Conservation (phyloP, 2,888 invertebrate genomes). For the Drymonia ruficornis region DNA sequence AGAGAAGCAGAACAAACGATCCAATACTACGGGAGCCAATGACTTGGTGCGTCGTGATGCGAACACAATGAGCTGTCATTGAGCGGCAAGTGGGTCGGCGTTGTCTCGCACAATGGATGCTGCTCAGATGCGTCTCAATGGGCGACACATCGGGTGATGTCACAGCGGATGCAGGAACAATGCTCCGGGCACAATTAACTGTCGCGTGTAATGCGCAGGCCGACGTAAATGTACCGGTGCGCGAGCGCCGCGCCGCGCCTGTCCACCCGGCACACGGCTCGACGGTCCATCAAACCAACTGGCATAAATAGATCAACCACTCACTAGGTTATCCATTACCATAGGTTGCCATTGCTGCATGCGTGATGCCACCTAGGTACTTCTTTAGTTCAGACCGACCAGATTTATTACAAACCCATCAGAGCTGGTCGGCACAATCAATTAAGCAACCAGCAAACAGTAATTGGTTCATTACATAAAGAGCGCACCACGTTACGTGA, state of each 20-base stretch:
- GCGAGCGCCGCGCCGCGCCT: too few species aligned
- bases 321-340: background rate
- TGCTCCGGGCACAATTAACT: constrained; percentile 59
- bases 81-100: constrained; percentile 57
- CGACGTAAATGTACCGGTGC: constrained; percentile 27
- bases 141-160: constrained; percentile 49
- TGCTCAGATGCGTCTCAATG: constrained; percentile 52
- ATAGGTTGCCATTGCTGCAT: background rate
- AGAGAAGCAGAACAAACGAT: constrained; percentile 19
- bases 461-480: constrained; percentile 3
- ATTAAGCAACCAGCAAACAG: constrained; percentile 2
- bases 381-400: too few species aligned
- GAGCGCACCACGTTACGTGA: background rate
- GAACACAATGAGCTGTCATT: constrained; percentile 55
- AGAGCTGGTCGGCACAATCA: constrained; percentile 1
- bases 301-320: constrained; percentile 10
- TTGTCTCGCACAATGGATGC: constrained; percentile 53
- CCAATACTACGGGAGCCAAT: constrained; percentile 17
- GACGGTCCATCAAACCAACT: constrained; percentile 15
- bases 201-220: constrained; percentile 29
- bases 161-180: constrained; percentile 70
- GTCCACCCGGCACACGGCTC: constrained; percentile 7
- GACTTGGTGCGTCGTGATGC: constrained; percentile 37
- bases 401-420: background rate
- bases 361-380: too few species aligned